These are phyloP conservation scores for Macrotus californicus DNA, from an alignment of 2,113 vertebrate genomes.

Conservation along the genomic window DNA sequence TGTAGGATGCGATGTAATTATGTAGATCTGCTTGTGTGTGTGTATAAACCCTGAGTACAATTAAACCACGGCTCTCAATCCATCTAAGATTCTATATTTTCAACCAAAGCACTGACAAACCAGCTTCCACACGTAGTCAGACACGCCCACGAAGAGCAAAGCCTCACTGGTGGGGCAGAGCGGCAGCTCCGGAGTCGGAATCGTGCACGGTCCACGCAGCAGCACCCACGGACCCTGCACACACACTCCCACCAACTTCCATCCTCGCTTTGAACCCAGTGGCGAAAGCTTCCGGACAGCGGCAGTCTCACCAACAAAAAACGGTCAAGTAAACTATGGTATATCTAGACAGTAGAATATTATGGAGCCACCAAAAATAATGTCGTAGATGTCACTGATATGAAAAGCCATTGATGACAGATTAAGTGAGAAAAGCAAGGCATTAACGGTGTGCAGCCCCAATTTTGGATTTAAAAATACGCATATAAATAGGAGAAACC, in stretches of 20 bases:
- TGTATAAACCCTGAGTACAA: not conserved
- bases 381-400: not conserved
- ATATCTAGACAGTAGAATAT: not conserved
- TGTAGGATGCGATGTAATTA: not conserved
- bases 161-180: too few species aligned
- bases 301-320: not conserved
- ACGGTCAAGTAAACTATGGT: not conserved
- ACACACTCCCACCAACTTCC: not conserved
- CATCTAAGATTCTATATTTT: not conserved
- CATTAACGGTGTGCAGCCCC: not conserved
- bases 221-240: not conserved
- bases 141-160: not conserved
- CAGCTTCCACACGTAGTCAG: not conserved
- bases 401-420: not conserved
- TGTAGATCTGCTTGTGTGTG: not conserved
- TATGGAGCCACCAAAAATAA: conserved; percentile 26
- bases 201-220: not conserved
- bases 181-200: not conserved
- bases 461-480: conserved; percentile 16
- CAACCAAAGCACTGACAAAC: not conserved
- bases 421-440: not conserved
- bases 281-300: not conserved
- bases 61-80: not conserved
- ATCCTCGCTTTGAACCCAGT: not conserved
- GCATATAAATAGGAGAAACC: not conserved